A percentile compares a stretch with the other conserved stretches of the same genome.
These are phyloP conservation scores for Dendrocincla tyrannina DNA, from an alignment of 2,797 vertebrate species.

Conservation along the genomic window DNA sequence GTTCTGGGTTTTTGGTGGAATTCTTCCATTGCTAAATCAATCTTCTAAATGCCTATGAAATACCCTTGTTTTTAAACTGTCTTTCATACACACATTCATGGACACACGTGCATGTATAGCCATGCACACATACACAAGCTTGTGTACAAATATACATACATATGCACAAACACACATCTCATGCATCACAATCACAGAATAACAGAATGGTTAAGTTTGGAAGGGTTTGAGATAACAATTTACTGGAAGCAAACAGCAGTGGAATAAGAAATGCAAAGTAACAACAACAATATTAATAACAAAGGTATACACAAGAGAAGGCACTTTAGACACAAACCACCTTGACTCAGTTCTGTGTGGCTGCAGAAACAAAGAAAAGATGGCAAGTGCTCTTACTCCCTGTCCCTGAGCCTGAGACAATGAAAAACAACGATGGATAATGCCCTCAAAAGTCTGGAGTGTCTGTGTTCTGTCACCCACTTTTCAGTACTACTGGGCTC, in stretches of 20 bases:
- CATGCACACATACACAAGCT: background rate
- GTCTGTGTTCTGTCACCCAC: background rate
- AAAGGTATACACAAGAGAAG: background rate
- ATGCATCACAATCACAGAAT: background rate
- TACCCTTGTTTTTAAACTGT: background rate
- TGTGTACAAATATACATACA: background rate
- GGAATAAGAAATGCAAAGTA: background rate
- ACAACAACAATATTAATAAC: background rate
- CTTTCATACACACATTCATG: background rate
- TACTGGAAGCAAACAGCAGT: background rate
- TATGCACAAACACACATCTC: too few relatives aligned
- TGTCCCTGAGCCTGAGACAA: background rate
- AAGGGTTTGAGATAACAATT: background rate
- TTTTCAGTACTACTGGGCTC: background rate
- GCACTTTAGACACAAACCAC: accelerated
- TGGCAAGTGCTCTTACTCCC: background rate
- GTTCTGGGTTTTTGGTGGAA: constrained; percentile 44
- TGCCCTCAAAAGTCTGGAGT: background rate
- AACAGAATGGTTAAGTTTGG: background rate
- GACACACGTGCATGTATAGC: background rate
- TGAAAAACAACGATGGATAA: background rate
- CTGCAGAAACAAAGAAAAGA: background rate
- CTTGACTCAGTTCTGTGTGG: background rate
- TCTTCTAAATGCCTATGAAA: background rate
- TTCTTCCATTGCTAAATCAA: constrained; percentile 33